Evolutionary conservation across 2,888 invertebrate species (phyloP).

Genomic region (Ophion slaviceki): DNA sequence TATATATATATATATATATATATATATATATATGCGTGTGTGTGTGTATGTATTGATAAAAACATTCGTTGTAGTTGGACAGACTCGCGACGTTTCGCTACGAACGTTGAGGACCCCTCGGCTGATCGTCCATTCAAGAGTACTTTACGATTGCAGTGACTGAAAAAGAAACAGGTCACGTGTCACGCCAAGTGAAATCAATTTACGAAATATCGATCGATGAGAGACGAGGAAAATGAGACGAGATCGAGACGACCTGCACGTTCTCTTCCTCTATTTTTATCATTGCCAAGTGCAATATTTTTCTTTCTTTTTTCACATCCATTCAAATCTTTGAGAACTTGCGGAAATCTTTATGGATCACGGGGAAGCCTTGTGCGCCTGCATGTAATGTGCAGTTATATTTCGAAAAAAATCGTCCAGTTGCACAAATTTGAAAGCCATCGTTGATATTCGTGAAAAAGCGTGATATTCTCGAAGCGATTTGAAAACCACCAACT

Average conservation of each 20-base stretch:
- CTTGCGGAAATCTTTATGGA: too few species aligned
- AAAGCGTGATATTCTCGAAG: too few species aligned
- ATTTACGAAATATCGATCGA: neutral
- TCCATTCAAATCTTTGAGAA: neutral
- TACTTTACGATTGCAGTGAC: constrained; percentile 78
- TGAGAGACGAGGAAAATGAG: neutral
- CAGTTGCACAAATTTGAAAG: too few species aligned
- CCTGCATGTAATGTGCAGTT: too few species aligned
- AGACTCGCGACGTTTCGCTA: constrained; percentile 16
- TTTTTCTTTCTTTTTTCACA: neutral
- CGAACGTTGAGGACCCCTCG: constrained; percentile 11
- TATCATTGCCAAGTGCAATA: neutral
- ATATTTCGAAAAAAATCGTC: too few species aligned
- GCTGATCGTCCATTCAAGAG: constrained; percentile 70
- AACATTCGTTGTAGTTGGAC: constrained; percentile 39
- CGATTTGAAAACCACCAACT: too few species aligned
- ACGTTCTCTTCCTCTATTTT: neutral
- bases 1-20: constrained; percentile 11
- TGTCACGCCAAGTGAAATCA: neutral
- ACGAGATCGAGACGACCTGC: neutral
- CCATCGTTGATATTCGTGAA: too few species aligned
- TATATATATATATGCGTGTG: constrained; percentile 1
- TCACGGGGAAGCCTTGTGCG: too few species aligned
- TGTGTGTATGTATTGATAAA: constrained; percentile 9
- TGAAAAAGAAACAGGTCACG: constrained; percentile 71